Percentiles rank a stretch among this genome's conserved stretches.
These are phyloP conservation scores for Vipera latastei DNA, from an alignment of 2,797 vertebrate species.

Conservation along the genomic window DNA sequence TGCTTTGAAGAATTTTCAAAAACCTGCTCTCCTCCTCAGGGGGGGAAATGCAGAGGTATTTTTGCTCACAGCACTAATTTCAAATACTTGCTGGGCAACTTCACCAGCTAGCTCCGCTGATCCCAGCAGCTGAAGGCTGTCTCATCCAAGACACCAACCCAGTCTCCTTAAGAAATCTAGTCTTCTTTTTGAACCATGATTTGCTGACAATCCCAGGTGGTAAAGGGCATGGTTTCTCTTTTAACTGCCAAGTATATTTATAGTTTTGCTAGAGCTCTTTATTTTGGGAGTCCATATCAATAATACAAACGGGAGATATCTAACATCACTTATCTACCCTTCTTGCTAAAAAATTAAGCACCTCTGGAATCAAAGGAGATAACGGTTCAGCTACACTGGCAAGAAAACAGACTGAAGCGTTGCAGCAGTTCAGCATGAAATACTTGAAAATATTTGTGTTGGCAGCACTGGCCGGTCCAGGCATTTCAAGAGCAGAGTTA, in stretches of 20 bases:
- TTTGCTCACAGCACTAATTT: neutral
- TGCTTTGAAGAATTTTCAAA: neutral
- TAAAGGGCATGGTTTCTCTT: conserved; percentile 66
- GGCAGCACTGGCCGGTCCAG: conserved; percentile 51
- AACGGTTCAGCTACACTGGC: conserved; percentile 46
- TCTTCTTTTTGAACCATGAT: conserved; percentile 59
- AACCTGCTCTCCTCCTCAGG: neutral
- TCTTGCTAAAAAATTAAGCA: conserved; percentile 63
- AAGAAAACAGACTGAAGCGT: conserved; percentile 53
- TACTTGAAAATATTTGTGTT: conserved; percentile 64
- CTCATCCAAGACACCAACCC: conserved; percentile 42
- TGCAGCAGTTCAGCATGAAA: conserved; percentile 57
- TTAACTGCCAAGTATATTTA: conserved; percentile 57
- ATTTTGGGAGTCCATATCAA: conserved; percentile 60
- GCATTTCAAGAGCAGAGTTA: conserved; percentile 48
- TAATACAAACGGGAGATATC: conserved; percentile 64
- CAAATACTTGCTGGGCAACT: neutral
- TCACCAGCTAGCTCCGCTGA: neutral
- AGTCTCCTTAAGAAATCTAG: conserved; percentile 49
- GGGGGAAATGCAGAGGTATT: neutral
- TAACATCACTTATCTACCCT: conserved; percentile 55
- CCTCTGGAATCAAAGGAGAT: conserved; percentile 59
- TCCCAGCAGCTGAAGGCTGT: neutral
- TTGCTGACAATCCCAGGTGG: conserved; percentile 65
- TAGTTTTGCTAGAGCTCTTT: conserved; percentile 63